Evolutionary conservation across 2,888 invertebrate species (phyloP).

Genomic region (Atherix ibis): DNA sequence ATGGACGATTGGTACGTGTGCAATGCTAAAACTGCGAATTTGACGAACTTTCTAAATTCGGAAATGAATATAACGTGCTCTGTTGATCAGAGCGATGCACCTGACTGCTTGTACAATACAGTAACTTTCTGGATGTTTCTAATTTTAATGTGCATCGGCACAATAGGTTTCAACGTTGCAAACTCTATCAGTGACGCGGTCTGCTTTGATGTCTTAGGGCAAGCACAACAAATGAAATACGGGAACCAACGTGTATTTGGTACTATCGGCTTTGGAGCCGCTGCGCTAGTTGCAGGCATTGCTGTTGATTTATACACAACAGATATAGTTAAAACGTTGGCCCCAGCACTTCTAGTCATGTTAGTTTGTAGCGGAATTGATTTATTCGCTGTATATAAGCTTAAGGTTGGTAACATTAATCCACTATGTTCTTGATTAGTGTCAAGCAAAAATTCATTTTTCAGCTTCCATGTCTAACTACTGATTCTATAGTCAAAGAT

Average conservation of each 20-base stretch:
- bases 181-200: slow-evolving; percentile 82
- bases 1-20: too few relatives aligned
- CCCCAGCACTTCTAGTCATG: slow-evolving; percentile 55
- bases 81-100: slow-evolving; percentile 7
- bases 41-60: too few relatives aligned
- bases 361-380: slow-evolving; percentile 47
- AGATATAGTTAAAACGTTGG: slow-evolving; percentile 42
- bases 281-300: slow-evolving; percentile 55
- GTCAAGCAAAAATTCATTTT: too few relatives aligned
- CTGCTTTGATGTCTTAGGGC: slow-evolving; percentile 72
- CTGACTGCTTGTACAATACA: slow-evolving; percentile 39
- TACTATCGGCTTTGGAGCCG: slow-evolving; percentile 60
- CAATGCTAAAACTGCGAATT: too few relatives aligned
- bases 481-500: slow-evolving; percentile 52
- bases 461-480: slow-evolving; percentile 56
- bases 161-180: slow-evolving; percentile 67
- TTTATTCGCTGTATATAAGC: slow-evolving; percentile 42
- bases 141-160: slow-evolving; percentile 52
- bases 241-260: slow-evolving; percentile 73
- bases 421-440: too few relatives aligned
- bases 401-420: slow-evolving; percentile 10
- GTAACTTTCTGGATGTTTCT: slow-evolving; percentile 59
- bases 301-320: slow-evolving; percentile 48
- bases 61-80: slow-evolving; percentile 6
- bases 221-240: slow-evolving; percentile 49